phyloP scores from a whole-genome alignment of 2,113 vertebrate genomes.

The Sterrhoptilus dennistouni region DNA sequence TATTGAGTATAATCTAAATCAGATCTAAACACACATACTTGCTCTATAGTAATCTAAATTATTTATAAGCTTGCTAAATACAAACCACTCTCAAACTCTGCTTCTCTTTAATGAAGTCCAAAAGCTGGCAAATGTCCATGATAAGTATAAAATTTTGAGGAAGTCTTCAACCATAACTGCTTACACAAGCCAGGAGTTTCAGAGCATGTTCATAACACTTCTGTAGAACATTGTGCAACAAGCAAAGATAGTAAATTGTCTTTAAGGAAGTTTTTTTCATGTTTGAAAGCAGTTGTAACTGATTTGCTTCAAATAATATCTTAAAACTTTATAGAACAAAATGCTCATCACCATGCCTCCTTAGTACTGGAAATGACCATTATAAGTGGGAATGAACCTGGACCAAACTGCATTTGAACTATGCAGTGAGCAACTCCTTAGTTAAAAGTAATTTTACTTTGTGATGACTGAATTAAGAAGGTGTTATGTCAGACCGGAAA shows the following conservation, averaged over 20 bases:
- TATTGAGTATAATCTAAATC: slow-evolving; percentile 13
- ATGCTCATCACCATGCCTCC: neutral
- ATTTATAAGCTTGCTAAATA: slow-evolving; percentile 25
- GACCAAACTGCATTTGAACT: neutral
- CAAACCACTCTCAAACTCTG: slow-evolving; percentile 4
- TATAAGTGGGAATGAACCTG: neutral
- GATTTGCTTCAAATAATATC: neutral
- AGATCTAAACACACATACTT: slow-evolving; percentile 17
- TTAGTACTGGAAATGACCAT: neutral
- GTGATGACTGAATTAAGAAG: neutral
- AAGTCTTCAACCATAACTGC: neutral
- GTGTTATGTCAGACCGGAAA: neutral
- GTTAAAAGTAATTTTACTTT: neutral
- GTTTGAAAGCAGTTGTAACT: neutral
- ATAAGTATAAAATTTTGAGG: slow-evolving; percentile 9
- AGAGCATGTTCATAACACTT: neutral
- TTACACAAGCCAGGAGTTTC: neutral
- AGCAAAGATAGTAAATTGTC: neutral
- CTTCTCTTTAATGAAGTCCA: neutral
- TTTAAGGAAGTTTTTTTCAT: neutral
- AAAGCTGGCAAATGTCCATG: neutral
- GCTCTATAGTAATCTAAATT: slow-evolving; percentile 29
- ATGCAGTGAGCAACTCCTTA: neutral
- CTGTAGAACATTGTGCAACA: neutral
- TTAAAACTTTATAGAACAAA: neutral